These are phyloP conservation scores for Apis laboriosa DNA, from an alignment of 1,140 invertebrate species.

Conservation along the genomic window DNA sequence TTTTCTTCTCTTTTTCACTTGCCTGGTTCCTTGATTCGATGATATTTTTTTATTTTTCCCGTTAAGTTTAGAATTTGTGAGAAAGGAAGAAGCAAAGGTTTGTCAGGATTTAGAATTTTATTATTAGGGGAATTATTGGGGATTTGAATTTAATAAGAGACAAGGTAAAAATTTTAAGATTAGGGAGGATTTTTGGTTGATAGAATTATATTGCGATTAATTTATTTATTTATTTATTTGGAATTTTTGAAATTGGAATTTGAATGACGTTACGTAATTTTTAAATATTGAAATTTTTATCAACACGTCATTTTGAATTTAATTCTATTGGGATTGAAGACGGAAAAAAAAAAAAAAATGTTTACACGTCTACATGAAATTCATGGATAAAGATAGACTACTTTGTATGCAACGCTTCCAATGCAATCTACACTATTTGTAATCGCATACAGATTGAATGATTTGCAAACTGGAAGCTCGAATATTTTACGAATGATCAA, in stretches of 20 bases:
- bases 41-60: background rate
- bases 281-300: too few relatives aligned
- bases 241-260: background rate
- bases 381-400: background rate
- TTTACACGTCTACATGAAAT: background rate
- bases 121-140: too few relatives aligned
- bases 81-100: too few relatives aligned
- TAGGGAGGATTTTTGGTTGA: too few relatives aligned
- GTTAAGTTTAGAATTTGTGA: too few relatives aligned
- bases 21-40: background rate
- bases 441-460: conserved; percentile 20
- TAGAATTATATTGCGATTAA: too few relatives aligned
- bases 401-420: background rate
- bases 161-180: too few relatives aligned
- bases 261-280: background rate
- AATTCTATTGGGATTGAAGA: background rate
- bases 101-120: too few relatives aligned
- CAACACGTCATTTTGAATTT: too few relatives aligned
- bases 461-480: conserved; percentile 6
- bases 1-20: background rate
- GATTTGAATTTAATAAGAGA: too few relatives aligned
- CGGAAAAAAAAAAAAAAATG: background rate
- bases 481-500: conserved; percentile 5
- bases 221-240: too few relatives aligned
- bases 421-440: conserved; percentile 10